phyloP scores from a whole-genome alignment of 2,113 vertebrate genomes.

The Apodemus sylvaticus region DNA sequence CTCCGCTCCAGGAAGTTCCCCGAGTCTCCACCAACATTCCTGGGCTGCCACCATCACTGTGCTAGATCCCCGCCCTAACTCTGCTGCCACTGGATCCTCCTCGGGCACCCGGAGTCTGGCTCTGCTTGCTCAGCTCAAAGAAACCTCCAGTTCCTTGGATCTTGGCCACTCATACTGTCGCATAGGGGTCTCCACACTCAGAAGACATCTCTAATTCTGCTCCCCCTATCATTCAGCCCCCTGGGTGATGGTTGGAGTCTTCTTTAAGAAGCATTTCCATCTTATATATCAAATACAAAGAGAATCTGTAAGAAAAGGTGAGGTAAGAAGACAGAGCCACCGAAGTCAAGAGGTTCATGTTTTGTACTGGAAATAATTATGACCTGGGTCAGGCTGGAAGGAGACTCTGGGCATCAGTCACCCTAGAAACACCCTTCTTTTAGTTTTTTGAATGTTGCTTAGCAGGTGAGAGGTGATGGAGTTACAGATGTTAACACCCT shows the following conservation, averaged over 20 bases:
- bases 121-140: background rate
- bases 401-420: background rate
- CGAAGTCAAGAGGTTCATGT: background rate
- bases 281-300: background rate
- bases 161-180: too few relatives aligned
- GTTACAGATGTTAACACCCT: background rate
- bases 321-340: background rate
- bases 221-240: background rate
- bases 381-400: background rate
- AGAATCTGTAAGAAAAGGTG: background rate
- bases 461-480: background rate
- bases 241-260: background rate
- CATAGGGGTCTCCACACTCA: background rate
- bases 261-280: background rate
- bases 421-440: background rate
- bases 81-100: background rate
- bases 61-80: background rate
- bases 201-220: background rate
- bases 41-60: background rate
- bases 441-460: slow-evolving; percentile 7
- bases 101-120: background rate
- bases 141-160: background rate
- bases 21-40: background rate
- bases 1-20: background rate
- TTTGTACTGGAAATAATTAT: slow-evolving; percentile 30